Conservation (phyloP, 2,888 invertebrate genomes). For the Acheta domesticus region DNA sequence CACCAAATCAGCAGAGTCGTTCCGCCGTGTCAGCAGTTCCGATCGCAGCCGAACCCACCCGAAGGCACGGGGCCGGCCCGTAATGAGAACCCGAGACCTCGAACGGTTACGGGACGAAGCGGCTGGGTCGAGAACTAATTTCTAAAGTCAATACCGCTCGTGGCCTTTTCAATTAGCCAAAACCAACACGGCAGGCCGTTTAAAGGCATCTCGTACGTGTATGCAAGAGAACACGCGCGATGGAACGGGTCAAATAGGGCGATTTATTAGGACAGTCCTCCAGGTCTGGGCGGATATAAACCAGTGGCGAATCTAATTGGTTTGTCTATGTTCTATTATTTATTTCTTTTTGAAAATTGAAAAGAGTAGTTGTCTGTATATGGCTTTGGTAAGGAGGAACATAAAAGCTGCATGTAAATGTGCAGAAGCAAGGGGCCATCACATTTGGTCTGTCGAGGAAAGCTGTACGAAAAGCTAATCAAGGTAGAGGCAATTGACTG, state of each 20-base stretch:
- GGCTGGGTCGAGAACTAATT: not conserved
- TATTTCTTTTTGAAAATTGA: too few relatives aligned
- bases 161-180: conserved; percentile 18
- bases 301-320: too few relatives aligned
- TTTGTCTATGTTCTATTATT: too few relatives aligned
- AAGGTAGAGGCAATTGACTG: too few relatives aligned
- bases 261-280: not conserved
- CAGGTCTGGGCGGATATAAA: too few relatives aligned
- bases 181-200: not conserved
- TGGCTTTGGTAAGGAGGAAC: too few relatives aligned
- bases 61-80: not conserved
- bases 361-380: too few relatives aligned
- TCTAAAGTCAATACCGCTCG: not conserved
- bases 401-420: too few relatives aligned
- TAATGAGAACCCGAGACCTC: too few relatives aligned
- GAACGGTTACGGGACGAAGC: not conserved
- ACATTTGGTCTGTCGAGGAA: too few relatives aligned
- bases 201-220: conserved; percentile 7
- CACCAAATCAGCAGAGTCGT: not conserved
- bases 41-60: not conserved
- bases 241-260: not conserved
- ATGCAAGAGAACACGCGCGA: not conserved
- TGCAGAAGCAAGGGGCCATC: too few relatives aligned
- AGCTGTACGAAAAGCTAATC: too few relatives aligned
- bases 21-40: conserved; percentile 3